Conservation (phyloP, 2,888 invertebrate species). For the Eupithecia insigniata region DNA sequence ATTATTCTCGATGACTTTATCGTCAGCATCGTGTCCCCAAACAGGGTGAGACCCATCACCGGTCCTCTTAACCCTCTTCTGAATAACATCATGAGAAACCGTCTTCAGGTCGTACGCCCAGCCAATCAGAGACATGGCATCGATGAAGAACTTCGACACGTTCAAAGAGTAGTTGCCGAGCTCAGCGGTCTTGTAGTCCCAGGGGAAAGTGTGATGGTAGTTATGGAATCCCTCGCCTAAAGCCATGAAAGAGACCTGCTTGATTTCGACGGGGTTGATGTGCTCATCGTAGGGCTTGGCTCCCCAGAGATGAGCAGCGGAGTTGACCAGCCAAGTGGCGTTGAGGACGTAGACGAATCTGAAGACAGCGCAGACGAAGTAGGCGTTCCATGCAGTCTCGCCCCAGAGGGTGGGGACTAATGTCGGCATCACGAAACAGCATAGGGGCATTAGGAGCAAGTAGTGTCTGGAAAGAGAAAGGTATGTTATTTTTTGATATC, state of each 20-base stretch:
- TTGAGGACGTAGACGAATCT: constrained; percentile 91
- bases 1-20: constrained; percentile 48
- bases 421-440: constrained; percentile 91
- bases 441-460: constrained; percentile 87
- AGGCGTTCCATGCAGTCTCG: constrained; percentile 87
- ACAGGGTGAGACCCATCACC: constrained; percentile 89
- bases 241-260: constrained; percentile 86
- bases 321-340: constrained; percentile 95
- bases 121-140: constrained; percentile 91
- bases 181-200: constrained; percentile 93
- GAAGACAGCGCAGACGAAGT: constrained; percentile 88
- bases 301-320: constrained; percentile 92
- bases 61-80: constrained; percentile 88
- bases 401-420: constrained; percentile 90
- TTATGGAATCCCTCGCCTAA: constrained; percentile 94
- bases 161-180: constrained; percentile 88
- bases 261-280: constrained; percentile 89
- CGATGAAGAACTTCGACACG: constrained; percentile 89
- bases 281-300: constrained; percentile 88
- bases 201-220: constrained; percentile 93
- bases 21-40: constrained; percentile 90
- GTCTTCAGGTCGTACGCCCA: constrained; percentile 95
- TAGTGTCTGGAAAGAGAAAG: constrained; percentile 85
- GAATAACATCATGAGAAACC: constrained; percentile 87
- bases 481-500: background rate